Percentiles rank a stretch among this genome's conserved stretches.
Evolutionary conservation across 1,140 invertebrate genomes (phyloP).

Genomic region (Manduca sexta): DNA sequence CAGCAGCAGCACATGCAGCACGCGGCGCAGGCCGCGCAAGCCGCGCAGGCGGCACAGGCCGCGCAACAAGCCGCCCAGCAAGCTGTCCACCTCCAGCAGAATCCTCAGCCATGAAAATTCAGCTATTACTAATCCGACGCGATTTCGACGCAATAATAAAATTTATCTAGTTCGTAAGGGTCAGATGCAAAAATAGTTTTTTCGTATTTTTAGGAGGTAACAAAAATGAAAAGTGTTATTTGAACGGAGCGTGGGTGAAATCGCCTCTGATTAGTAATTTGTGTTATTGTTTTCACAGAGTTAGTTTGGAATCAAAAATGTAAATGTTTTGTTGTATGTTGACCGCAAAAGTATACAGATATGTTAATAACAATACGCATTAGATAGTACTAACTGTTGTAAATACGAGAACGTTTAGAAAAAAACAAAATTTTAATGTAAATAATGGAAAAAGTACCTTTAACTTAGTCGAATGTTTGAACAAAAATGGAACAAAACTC

Average conservation of each 20-base stretch:
- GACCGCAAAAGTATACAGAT: conserved; percentile 36
- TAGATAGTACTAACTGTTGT: conserved; percentile 68
- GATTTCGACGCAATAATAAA: conserved; percentile 40
- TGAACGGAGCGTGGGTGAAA: conserved; percentile 41
- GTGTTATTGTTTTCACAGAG: conserved; percentile 7
- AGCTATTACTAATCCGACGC: conserved; percentile 74
- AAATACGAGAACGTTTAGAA: conserved; percentile 53
- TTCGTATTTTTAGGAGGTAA: conserved; percentile 28
- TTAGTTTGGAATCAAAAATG: conserved; percentile 14
- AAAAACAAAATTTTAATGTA: conserved; percentile 53
- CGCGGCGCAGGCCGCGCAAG: conserved; percentile 38
- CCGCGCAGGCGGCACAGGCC: conserved; percentile 40
- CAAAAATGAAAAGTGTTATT: neutral
- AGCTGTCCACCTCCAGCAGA: conserved; percentile 67
- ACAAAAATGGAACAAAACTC: conserved; percentile 65
- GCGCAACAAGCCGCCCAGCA: conserved; percentile 63
- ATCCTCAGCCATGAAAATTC: conserved; percentile 73
- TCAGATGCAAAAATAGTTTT: conserved; percentile 11
- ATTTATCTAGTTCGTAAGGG: conserved; percentile 10
- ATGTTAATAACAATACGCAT: conserved; percentile 15
- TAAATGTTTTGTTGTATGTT: conserved; percentile 16
- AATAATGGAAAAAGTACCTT: conserved; percentile 44
- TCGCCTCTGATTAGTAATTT: conserved; percentile 66
- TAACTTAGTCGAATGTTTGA: conserved; percentile 51
- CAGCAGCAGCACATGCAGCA: conserved; percentile 28